Evolutionary conservation across 2,113 vertebrate genomes (phyloP).

Genomic region (Callorhinus ursinus): DNA sequence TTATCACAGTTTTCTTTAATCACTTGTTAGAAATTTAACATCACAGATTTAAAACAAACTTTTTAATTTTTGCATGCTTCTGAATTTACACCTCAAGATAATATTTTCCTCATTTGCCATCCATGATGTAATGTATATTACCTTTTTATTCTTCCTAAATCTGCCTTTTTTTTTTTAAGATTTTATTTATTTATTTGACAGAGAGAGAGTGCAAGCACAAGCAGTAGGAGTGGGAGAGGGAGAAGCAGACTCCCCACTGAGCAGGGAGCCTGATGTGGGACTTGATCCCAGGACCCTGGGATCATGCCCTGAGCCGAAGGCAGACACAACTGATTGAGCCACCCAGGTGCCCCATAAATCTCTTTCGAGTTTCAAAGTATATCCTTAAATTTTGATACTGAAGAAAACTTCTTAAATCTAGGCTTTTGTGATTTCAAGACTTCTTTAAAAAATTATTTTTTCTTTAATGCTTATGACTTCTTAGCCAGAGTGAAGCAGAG

Average conservation of each 20-base stretch:
- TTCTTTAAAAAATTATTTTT: neutral
- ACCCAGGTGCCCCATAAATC: neutral
- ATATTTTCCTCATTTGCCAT: neutral
- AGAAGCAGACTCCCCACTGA: too few species aligned
- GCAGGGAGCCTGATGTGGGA: too few species aligned
- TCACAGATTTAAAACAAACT: neutral
- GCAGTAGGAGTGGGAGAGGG: too few species aligned
- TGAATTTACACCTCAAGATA: neutral
- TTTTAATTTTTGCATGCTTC: neutral
- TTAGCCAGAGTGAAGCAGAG: neutral
- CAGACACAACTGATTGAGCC: neutral
- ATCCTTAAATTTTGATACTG: neutral
- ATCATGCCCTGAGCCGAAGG: neutral
- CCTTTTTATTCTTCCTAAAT: neutral
- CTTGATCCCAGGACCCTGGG: too few species aligned
- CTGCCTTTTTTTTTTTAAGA: neutral
- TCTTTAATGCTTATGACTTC: neutral
- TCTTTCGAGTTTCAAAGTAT: neutral
- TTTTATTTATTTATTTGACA: neutral
- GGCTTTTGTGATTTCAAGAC: neutral
- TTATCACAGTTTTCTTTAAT: neutral
- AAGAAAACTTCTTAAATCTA: neutral
- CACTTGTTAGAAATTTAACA: neutral
- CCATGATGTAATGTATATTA: too few species aligned
- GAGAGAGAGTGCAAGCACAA: too few species aligned